phyloP scores from a whole-genome alignment of 92 coral and sea anemone genomes.

The Bergia puertoricense region DNA sequence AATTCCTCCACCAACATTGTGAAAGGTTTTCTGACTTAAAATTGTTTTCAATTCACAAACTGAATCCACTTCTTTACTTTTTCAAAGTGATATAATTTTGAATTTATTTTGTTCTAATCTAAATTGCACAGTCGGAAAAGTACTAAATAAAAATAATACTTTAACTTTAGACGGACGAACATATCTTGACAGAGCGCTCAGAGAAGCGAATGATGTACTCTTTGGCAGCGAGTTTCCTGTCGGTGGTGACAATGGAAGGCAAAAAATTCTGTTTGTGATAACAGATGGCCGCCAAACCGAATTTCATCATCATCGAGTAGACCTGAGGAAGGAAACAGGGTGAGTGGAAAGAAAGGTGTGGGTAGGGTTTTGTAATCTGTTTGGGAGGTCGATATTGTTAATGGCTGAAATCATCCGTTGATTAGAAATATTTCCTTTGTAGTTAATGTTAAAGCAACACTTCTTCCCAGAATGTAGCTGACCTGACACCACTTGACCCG shows the following conservation, averaged over 20 bases:
- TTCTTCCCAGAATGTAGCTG: not conserved
- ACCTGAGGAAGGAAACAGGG: not conserved
- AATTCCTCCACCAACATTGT: no score
- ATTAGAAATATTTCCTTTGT: no score
- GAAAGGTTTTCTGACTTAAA: no score
- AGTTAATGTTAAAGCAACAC: no score
- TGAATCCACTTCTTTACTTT: no score
- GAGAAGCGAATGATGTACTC: constrained; percentile 14
- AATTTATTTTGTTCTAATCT: no score
- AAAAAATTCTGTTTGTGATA: not conserved
- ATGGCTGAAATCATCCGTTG: no score
- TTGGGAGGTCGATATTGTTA: no score
- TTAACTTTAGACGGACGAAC: constrained; percentile 10
- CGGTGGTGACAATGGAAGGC: not conserved
- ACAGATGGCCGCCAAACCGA: not conserved
- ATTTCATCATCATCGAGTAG: not conserved
- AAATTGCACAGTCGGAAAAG: no score
- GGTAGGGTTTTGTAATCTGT: not conserved
- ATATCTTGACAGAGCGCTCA: not conserved
- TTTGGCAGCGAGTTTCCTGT: not conserved
- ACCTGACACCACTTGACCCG: no score
- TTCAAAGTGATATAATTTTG: no score
- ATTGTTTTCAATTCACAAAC: no score
- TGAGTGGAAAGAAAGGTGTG: not conserved
- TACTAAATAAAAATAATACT: not conserved